These are phyloP conservation scores for Pterophyllum scalare DNA, from an alignment of 2,113 vertebrate species.

Conservation along the genomic window DNA sequence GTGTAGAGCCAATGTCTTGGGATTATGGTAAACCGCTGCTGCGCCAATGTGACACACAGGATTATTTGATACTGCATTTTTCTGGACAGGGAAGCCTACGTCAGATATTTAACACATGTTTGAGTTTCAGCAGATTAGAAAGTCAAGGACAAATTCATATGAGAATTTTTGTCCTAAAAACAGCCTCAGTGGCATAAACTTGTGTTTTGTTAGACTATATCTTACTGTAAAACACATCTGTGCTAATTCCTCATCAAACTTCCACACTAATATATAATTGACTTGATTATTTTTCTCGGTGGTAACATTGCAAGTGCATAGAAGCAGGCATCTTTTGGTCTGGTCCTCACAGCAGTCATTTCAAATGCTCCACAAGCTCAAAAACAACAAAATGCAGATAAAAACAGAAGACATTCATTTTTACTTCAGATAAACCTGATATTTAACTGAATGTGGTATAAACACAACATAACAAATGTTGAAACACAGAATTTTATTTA, in stretches of 20 bases:
- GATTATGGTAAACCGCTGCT: slow-evolving; percentile 60
- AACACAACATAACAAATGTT: neutral
- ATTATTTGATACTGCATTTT: slow-evolving; percentile 47
- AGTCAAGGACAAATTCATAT: neutral
- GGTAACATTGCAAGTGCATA: neutral
- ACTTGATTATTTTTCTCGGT: neutral
- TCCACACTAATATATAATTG: neutral
- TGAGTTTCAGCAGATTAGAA: neutral
- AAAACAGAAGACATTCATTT: neutral
- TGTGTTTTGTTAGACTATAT: neutral
- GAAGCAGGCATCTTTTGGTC: slow-evolving; percentile 5
- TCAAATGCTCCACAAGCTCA: slow-evolving; percentile 6
- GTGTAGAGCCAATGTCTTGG: slow-evolving; percentile 43
- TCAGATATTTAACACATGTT: slow-evolving; percentile 13
- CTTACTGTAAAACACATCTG: neutral
- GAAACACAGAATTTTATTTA: neutral
- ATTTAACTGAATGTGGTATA: neutral
- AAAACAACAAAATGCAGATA: neutral
- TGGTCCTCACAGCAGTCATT: slow-evolving; percentile 17
- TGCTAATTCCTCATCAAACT: neutral
- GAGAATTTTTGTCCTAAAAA: neutral
- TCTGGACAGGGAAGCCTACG: slow-evolving; percentile 1
- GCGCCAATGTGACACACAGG: slow-evolving; percentile 37
- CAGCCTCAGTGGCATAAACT: neutral
- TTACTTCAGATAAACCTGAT: neutral